A percentile compares a stretch with the other conserved stretches of the same genome.
Evolutionary conservation across 2,888 invertebrate genomes (phyloP).

Genomic region (Dasypolia templi): DNA sequence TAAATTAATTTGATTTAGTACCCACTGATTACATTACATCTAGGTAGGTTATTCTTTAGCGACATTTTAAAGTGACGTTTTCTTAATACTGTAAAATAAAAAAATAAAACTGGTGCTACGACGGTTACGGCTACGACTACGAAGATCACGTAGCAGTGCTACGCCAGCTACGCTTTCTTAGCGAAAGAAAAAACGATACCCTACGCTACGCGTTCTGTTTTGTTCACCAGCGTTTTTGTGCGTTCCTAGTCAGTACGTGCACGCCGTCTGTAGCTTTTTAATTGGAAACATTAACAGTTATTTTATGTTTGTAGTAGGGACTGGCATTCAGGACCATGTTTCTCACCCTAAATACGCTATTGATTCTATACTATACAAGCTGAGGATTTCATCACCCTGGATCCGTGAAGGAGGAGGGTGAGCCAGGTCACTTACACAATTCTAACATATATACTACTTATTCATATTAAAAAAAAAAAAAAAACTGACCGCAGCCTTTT

Average conservation of each 20-base stretch:
- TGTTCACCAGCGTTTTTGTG: constrained; percentile 1
- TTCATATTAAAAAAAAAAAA: neutral
- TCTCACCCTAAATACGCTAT: neutral
- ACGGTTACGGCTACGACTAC: neutral
- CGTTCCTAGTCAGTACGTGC: neutral
- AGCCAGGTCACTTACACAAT: neutral
- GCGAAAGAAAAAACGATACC: constrained; percentile 2
- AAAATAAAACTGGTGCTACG: neutral
- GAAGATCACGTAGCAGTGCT: constrained; percentile 22
- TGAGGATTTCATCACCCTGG: neutral
- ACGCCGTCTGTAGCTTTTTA: constrained; percentile 11
- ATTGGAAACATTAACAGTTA: constrained; percentile 1
- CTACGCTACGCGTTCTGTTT: constrained; percentile 10
- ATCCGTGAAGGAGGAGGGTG: neutral
- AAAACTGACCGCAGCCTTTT: too few relatives aligned
- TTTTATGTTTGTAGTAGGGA: neutral
- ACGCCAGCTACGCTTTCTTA: constrained; percentile 35
- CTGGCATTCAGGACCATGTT: neutral
- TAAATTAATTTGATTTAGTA: constrained; percentile 27
- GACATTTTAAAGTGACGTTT: constrained; percentile 2
- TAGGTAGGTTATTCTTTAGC: neutral
- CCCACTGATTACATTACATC: neutral
- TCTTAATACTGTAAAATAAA: neutral
- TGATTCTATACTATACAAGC: neutral
- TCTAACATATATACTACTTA: neutral